Base-by-base conservation (phyloP, 2,888 invertebrate species). In the Agonopterix arenella region DNA sequence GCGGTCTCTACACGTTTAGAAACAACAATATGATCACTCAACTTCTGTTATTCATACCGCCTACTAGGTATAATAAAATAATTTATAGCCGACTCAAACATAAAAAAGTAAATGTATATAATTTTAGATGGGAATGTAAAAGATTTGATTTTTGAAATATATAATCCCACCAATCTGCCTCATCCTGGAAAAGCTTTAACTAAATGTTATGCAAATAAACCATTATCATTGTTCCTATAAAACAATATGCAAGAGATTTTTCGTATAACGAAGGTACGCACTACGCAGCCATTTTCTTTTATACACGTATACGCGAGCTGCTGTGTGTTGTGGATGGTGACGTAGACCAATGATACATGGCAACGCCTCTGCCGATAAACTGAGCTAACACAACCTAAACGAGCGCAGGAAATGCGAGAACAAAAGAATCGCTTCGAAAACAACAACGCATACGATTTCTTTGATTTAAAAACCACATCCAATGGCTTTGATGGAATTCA, bases 401-500 rank as follows among this genome's bases (percentile, higher is more conserved):
- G 66, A 61, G 64, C 71, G 68, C 73, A 74, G 73, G 68, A 76
- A 76, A 74, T 64, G 59, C 65, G 66, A 57, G 70, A 80, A 82
- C 80, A 81, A 82, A 80, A 80, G 78, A 78, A 74, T 73, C 67
- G 64, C 65, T 69, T 72, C 66, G 61, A 73, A 73, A 80, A 74
- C 75, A 76, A 73, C 61, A 64, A 63, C 59, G 61, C 62, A 40
- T 46, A 46, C 45, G 48, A 45, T 45, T 43, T 60, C 58, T 63
- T 64, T 54, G 58, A 61, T 61, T 64, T 60, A 68, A 70, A 64
- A 70, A 69, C 65, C 66, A 59, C 60, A 64, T 62, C 60, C 52
- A 61, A 56, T 59, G 52, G 18, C 52, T 51, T 50, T 44, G 41
- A 11, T 38, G n/a, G 44, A 18, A 47, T 47, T 18, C 28, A 18